Percentiles rank a stretch among this genome's conserved stretches.
Conservation (phyloP, 1,140 invertebrate species). For the Nomia melanderi region DNA sequence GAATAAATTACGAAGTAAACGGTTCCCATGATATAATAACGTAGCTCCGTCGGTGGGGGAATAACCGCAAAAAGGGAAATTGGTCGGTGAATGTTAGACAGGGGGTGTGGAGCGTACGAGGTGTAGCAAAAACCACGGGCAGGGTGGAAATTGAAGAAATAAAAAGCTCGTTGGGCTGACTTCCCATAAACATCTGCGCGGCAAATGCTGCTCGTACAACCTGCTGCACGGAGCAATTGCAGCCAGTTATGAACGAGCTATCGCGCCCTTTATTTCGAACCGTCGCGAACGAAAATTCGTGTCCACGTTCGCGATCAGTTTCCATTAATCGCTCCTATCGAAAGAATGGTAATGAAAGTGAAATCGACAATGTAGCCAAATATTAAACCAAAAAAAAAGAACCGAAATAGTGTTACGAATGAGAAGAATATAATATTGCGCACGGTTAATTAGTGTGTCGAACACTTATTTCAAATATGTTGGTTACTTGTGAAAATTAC, state of each 20-base stretch:
- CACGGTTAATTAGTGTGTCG: too few species aligned
- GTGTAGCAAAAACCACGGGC: slow-evolving; percentile 23
- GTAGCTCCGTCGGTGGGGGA: background rate
- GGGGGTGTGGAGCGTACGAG: slow-evolving; percentile 4
- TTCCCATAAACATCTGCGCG: slow-evolving; percentile 55
- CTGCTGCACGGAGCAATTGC: slow-evolving; percentile 43
- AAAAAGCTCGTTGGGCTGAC: slow-evolving; percentile 28
- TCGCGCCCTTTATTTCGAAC: slow-evolving; percentile 31
- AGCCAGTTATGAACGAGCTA: slow-evolving; percentile 47
- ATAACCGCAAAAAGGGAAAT: background rate
- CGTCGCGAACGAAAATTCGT: background rate
- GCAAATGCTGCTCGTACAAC: slow-evolving; percentile 62
- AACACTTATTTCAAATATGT: too few species aligned
- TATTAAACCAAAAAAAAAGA: too few species aligned
- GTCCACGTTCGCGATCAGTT: background rate
- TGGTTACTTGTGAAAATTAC: too few species aligned
- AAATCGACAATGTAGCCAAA: too few species aligned
- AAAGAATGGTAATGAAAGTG: too few species aligned
- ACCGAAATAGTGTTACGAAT: too few species aligned
- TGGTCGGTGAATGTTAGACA: background rate
- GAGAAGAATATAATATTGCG: too few species aligned
- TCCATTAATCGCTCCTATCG: too few species aligned
- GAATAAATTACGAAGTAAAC: background rate
- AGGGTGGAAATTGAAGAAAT: slow-evolving; percentile 15
- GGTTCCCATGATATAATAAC: slow-evolving; percentile 1